These are phyloP conservation scores for Platysteira castanea DNA, from an alignment of 2,113 vertebrate genomes.

Conservation along the genomic window DNA sequence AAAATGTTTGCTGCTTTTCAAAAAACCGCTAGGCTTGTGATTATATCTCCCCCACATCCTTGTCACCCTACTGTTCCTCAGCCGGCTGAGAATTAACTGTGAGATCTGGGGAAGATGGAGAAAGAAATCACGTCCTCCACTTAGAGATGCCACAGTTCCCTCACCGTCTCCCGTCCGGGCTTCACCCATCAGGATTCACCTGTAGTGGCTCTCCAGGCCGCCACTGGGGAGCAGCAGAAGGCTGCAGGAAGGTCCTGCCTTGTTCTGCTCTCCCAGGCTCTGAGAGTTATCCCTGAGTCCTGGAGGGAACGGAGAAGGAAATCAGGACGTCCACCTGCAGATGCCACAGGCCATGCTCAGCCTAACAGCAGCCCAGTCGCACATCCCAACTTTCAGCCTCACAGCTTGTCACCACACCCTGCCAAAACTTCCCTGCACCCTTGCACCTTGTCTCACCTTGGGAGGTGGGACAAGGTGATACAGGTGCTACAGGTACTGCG, in stretches of 20 bases:
- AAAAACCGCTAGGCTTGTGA: not conserved
- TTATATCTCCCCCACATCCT: not conserved
- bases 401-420: not conserved
- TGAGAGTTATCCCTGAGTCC: fast-evolving
- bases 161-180: not conserved
- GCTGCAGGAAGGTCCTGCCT: not conserved
- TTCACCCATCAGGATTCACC: not conserved
- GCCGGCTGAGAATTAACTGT: not conserved
- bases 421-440: not conserved
- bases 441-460: not conserved
- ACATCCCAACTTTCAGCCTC: not conserved
- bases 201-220: not conserved
- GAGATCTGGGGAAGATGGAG: not conserved
- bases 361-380: not conserved
- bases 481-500: not conserved
- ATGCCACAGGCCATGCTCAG: not conserved
- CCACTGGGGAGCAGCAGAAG: constrained; percentile 46
- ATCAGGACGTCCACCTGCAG: not conserved
- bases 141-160: not conserved
- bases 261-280: not conserved
- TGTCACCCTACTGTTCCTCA: not conserved
- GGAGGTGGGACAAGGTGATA: not conserved
- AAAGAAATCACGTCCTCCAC: not conserved
- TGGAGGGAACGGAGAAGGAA: not conserved
- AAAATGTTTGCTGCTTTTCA: not conserved